phyloP scores from a whole-genome alignment of 2,797 vertebrate genomes.

The Myotis findleyi region DNA sequence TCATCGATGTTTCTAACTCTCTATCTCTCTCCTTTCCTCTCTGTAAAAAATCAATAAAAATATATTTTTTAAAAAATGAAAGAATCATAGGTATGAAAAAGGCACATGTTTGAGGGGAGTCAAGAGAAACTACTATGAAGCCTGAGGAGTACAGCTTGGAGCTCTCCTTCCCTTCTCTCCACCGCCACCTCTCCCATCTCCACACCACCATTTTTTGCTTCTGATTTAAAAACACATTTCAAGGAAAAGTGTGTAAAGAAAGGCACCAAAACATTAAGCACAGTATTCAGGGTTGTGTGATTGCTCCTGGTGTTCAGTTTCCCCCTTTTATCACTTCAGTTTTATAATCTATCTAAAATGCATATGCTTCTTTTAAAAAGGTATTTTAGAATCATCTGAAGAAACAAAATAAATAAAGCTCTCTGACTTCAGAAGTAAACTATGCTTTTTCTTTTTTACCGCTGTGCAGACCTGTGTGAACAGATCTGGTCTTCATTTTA shows the following conservation, averaged over 20 bases:
- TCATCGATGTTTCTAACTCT: no score
- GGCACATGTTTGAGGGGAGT: not conserved
- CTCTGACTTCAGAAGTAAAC: not conserved
- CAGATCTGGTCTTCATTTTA: not conserved
- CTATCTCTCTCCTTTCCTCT: no score
- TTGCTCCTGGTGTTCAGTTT: not conserved
- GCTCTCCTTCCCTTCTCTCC: not conserved
- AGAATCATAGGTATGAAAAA: not conserved
- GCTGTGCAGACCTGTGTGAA: not conserved
- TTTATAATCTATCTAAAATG: not conserved
- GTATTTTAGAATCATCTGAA: not conserved
- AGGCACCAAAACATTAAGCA: not conserved
- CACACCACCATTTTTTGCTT: not conserved
- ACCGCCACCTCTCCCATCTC: not conserved
- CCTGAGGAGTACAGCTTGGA: not conserved
- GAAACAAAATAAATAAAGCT: not conserved
- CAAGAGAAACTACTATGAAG: not conserved
- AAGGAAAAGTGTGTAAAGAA: not conserved
- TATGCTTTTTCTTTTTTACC: not conserved
- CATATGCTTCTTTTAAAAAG: not conserved
- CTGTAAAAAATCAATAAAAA: no score
- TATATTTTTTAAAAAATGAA: no score
- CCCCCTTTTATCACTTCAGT: not conserved
- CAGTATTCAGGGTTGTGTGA: not conserved
- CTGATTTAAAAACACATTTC: not conserved